A percentile compares a stretch with the other conserved stretches of the same genome.
phyloP scores from a whole-genome alignment of 2,888 invertebrate species.

The Hybos culiciformis region DNA sequence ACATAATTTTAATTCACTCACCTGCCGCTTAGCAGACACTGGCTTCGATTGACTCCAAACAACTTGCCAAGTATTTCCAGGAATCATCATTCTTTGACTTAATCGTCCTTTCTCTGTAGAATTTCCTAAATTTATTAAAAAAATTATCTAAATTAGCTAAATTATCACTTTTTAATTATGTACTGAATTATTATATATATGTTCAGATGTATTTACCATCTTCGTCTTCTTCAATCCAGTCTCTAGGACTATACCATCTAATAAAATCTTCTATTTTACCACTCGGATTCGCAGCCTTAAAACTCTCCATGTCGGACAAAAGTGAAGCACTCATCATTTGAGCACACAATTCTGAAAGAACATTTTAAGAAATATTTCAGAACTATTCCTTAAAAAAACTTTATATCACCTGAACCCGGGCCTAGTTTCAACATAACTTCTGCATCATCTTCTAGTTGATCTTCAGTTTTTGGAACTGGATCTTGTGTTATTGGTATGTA shows the following conservation, averaged over 20 bases:
- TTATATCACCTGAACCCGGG: constrained; percentile 47
- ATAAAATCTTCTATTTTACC: constrained; percentile 88
- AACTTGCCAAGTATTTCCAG: constrained; percentile 85
- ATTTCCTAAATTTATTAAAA: constrained; percentile 14
- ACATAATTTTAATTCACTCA: constrained; percentile 9
- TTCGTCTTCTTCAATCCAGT: constrained; percentile 65
- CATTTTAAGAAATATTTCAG: background rate
- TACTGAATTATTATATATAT: too few relatives aligned
- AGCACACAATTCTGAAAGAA: constrained; percentile 39
- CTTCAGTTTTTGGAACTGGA: constrained; percentile 93
- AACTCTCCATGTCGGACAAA: constrained; percentile 95
- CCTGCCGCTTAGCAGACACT: constrained; percentile 74
- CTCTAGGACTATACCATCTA: constrained; percentile 94
- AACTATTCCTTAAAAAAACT: background rate
- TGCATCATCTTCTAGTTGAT: constrained; percentile 87
- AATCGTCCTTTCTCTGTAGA: constrained; percentile 43
- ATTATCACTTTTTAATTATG: background rate
- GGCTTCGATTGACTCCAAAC: constrained; percentile 84
- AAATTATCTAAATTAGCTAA: background rate
- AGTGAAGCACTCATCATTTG: constrained; percentile 89
- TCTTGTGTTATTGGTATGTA: constrained; percentile 81
- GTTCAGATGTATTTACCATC: too few relatives aligned
- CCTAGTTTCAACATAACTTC: constrained; percentile 79
- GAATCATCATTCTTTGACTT: constrained; percentile 78
- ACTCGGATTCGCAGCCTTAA: constrained; percentile 96